Conservation (phyloP, 2,888 invertebrate genomes). For the Zelleria hepariella region DNA sequence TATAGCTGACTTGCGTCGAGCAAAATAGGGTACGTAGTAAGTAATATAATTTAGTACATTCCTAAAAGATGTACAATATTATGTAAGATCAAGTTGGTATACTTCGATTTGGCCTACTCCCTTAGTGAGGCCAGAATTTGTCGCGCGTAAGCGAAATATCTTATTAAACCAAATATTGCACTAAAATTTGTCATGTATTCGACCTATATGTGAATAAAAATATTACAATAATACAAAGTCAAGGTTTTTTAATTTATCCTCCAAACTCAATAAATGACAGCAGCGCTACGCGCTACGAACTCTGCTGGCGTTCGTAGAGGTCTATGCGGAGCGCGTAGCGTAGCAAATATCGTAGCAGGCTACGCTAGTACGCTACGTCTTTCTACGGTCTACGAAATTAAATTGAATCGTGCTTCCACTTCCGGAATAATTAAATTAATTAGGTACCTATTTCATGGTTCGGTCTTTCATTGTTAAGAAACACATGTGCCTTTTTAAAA, state of each 20-base stretch:
- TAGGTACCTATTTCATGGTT: too few species aligned
- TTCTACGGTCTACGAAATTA: too few species aligned
- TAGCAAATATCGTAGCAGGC: not conserved
- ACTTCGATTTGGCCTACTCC: constrained; percentile 36
- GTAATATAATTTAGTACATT: constrained; percentile 57
- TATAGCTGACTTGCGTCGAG: not conserved
- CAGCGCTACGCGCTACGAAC: not conserved
- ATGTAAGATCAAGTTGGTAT: constrained; percentile 27
- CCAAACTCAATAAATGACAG: too few species aligned
- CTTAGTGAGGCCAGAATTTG: constrained; percentile 28
- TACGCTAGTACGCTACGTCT: not conserved
- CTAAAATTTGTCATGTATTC: constrained; percentile 57
- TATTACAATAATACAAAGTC: constrained; percentile 56
- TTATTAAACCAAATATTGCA: constrained; percentile 50
- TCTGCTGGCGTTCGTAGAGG: not conserved
- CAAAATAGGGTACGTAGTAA: constrained; percentile 8
- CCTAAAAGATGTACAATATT: constrained; percentile 59
- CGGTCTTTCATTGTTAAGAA: too few species aligned
- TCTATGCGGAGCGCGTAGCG: not conserved
- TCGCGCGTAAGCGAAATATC: constrained; percentile 45
- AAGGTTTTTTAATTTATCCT: too few species aligned
- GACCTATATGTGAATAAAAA: constrained; percentile 25
- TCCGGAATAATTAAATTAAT: too few species aligned
- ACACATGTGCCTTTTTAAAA: too few species aligned
- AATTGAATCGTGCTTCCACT: too few species aligned